Conservation (phyloP, 1,140 invertebrate species). For the Procambarus virginalis region DNA sequence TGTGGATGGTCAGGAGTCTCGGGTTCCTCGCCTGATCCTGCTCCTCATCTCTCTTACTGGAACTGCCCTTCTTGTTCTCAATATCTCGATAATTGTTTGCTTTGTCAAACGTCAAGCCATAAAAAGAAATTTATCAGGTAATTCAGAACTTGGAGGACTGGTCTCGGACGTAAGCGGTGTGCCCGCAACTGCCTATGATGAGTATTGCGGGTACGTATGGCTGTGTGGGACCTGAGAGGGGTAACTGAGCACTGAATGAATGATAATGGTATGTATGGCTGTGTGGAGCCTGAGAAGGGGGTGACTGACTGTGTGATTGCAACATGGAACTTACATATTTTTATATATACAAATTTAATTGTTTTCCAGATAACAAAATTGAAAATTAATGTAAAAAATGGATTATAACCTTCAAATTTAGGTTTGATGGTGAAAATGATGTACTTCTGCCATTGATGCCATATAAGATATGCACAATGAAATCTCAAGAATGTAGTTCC, state of each 20-base stretch:
- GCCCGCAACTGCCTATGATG: background rate
- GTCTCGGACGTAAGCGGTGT: background rate
- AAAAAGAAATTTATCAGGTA: slow-evolving; percentile 38
- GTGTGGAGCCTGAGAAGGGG: background rate
- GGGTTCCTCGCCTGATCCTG: slow-evolving; percentile 41
- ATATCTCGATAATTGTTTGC: slow-evolving; percentile 57
- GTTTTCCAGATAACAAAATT: too few species aligned
- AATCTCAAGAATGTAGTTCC: too few species aligned
- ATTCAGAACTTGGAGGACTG: slow-evolving; percentile 8
- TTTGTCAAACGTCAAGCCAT: slow-evolving; percentile 31
- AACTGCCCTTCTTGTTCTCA: slow-evolving; percentile 49
- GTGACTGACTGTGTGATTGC: too few species aligned
- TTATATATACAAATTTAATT: too few species aligned
- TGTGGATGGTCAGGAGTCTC: background rate
- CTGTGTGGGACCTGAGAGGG: background rate
- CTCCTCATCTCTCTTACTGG: slow-evolving; percentile 51
- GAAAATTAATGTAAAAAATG: too few species aligned
- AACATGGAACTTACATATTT: too few species aligned
- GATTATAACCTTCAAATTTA: too few species aligned
- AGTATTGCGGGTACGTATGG: background rate
- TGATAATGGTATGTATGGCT: background rate
- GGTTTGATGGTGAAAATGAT: too few species aligned
- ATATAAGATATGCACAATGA: too few species aligned
- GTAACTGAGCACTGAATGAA: background rate
- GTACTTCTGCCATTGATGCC: too few species aligned